Conservation (phyloP, 2,888 invertebrate genomes). For the Papilio protenor region DNA sequence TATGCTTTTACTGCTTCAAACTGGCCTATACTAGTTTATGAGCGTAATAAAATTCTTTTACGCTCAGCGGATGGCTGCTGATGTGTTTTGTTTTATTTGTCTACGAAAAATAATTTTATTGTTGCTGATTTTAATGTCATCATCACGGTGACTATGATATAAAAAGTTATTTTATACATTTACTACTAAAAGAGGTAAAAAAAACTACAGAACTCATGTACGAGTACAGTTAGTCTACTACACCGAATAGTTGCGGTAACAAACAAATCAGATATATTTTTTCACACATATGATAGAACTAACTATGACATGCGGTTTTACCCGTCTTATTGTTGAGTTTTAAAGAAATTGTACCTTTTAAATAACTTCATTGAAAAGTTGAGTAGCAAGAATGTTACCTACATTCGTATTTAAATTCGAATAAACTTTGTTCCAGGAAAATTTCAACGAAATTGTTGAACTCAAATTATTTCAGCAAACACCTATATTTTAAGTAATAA, state of each 20-base stretch:
- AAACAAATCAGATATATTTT: too few relatives aligned
- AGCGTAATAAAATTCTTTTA: constrained; percentile 37
- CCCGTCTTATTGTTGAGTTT: neutral
- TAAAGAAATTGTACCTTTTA: neutral
- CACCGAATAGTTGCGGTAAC: too few relatives aligned
- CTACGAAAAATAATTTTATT: constrained; percentile 24
- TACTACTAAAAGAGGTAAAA: too few relatives aligned
- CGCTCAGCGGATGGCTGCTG: constrained; percentile 18
- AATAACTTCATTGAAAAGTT: neutral
- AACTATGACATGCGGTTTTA: neutral
- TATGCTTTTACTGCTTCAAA: constrained; percentile 37
- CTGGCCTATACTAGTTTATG: constrained; percentile 33
- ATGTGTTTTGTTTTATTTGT: constrained; percentile 36
- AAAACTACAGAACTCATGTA: too few relatives aligned
- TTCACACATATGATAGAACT: too few relatives aligned
- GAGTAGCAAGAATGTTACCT: too few relatives aligned
- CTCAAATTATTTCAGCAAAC: neutral
- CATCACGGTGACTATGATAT: neutral
- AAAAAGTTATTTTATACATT: neutral
- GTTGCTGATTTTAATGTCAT: neutral
- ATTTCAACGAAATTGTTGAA: neutral
- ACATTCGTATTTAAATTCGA: neutral
- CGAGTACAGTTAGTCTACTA: too few relatives aligned
- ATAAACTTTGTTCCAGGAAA: neutral
- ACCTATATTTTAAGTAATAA: constrained; percentile 14